Conservation (phyloP, 2,888 invertebrate species). For the Timema cristinae region DNA sequence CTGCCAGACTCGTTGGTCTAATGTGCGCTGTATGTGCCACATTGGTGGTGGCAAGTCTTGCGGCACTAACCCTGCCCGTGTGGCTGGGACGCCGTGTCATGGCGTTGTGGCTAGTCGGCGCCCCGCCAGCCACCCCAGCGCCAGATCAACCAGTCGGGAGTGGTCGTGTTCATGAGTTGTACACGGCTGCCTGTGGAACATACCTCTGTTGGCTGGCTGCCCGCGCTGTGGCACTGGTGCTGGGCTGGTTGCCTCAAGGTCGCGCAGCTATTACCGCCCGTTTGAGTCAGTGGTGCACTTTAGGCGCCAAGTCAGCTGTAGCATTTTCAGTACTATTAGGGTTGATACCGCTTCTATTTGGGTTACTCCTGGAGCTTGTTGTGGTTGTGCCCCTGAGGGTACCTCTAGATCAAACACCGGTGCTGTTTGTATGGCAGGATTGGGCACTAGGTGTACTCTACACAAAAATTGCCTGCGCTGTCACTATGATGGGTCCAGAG, state of each 20-base stretch:
- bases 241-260: constrained; percentile 87
- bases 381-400: constrained; percentile 88
- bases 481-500: constrained; percentile 98
- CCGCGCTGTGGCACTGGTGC: constrained; percentile 73
- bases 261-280: constrained; percentile 69
- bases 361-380: constrained; percentile 85
- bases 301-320: constrained; percentile 71
- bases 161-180: constrained; percentile 87
- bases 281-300: constrained; percentile 60
- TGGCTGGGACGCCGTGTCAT: constrained; percentile 85
- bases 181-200: constrained; percentile 91
- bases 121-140: constrained; percentile 43
- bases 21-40: constrained; percentile 78
- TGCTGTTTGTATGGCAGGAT: constrained; percentile 88
- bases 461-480: constrained; percentile 94
- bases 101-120: constrained; percentile 75
- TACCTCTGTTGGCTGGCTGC: constrained; percentile 94
- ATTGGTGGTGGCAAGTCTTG: constrained; percentile 75
- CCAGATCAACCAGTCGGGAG: constrained; percentile 12
- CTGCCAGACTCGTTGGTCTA: constrained; percentile 60
- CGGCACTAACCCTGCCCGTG: constrained; percentile 85
- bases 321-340: constrained; percentile 70
- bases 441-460: constrained; percentile 98
- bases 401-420: constrained; percentile 85
- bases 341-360: constrained; percentile 87